Evolutionary conservation across 2,113 vertebrate species (phyloP).

Genomic region (Crypturellus undulatus): DNA sequence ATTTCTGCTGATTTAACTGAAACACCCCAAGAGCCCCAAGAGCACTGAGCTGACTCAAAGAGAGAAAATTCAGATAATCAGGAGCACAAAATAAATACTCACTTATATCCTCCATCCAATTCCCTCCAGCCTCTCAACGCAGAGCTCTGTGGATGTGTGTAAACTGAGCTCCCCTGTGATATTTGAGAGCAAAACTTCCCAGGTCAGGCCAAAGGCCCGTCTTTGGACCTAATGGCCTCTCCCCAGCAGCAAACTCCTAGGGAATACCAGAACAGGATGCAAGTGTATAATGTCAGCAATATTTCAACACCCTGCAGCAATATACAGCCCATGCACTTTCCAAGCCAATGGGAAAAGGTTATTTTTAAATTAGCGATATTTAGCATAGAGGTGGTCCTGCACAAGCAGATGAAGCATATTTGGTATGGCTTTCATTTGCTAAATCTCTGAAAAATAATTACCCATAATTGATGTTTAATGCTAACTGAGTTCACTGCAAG

Average conservation of each 20-base stretch:
- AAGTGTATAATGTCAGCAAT: background rate
- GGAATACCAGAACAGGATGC: background rate
- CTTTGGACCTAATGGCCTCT: background rate
- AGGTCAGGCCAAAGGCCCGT: background rate
- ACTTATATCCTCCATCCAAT: background rate
- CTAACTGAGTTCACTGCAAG: background rate
- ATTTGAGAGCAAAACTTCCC: background rate
- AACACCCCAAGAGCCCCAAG: background rate
- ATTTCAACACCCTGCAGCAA: background rate
- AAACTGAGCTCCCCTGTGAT: background rate
- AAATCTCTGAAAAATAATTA: constrained; percentile 38
- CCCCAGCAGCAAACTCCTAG: accelerated
- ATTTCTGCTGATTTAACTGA: background rate
- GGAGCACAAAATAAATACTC: background rate
- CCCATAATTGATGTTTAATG: background rate
- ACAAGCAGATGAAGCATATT: background rate
- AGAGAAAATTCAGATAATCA: background rate
- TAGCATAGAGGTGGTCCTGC: background rate
- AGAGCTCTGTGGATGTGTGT: accelerated
- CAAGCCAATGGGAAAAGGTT: background rate
- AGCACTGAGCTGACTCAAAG: background rate
- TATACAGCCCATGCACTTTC: accelerated
- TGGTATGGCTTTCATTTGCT: background rate
- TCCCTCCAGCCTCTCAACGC: background rate
- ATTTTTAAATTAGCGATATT: background rate